Base-by-base conservation (phyloP, 2,113 vertebrate species). In the Nannobrachium achirus region DNA sequence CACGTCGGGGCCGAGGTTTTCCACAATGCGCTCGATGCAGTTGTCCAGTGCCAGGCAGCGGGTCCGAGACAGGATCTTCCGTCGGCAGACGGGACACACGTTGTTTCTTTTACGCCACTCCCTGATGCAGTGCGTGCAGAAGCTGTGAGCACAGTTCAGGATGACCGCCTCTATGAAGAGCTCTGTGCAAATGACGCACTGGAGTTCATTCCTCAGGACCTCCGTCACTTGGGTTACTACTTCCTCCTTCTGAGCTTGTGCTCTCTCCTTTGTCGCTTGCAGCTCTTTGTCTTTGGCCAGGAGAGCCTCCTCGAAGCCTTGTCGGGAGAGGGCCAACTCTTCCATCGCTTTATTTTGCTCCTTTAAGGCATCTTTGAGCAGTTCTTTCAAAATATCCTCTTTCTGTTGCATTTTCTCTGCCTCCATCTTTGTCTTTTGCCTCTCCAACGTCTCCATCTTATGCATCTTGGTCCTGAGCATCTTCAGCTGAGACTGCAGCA, bases 101-200 rank as follows among this genome's bases (percentile, higher is more conserved):
- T 91, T 81, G 67, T 95, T 98, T 40, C 95, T 94, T 19, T 95
- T 95, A 0, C 91, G 93, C 98, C 98, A 99, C 65, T 94, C 93
- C 0, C 71, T 75, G 75, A 99, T 98, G 38, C 98, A 99, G 86
- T 93, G 89, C 56, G 87, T 91, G 87, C 98, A 99, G 92, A 98
- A 99, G 82, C 95, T 98, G 85, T 99, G 98, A 0, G 96, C 94
- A 11, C 98, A 99, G 90, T 94, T 98, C 76, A 99, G 87, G 60
- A 95, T 99, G 80, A 97, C 95, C 0, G 97, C 95, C 96, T 98
- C 92, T 0, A 99, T 96, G 53, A 99, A 97, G 82, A 97, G 93
- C 87, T 99, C 97, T 0, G 97, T 97, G 87, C 98, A 99, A 71
- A 99, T 96, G 41, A 96, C 96, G 69, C 98, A 99, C 79, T 98